Evolutionary conservation across 2,888 invertebrate genomes (phyloP), one percentile per base, ranked within the genome.

Genomic region (Teleogryllus oceanicus): DNA sequence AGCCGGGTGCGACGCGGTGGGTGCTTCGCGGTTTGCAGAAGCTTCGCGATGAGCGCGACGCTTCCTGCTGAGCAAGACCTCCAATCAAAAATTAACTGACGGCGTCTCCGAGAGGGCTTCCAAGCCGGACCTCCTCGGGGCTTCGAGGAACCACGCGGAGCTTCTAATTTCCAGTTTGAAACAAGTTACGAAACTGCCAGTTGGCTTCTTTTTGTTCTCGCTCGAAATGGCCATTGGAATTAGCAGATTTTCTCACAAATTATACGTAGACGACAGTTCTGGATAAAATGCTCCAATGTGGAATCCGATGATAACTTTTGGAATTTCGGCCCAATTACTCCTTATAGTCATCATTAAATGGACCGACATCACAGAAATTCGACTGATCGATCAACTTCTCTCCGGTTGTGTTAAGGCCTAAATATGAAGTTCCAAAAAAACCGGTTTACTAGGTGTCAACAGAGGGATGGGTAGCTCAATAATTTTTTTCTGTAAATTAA

Each of bases 291-390:
- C 16, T n/a, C n/a, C 62, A 62, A 62, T 62, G 13, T n/a, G 62
- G 62, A 62, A 62, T 62, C n/a, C 62, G 13, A 62, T n/a, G 62
- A n/a, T 18, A 62, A 18, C n/a, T 62, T n/a, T 62, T 18, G 62
- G 62, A 62, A 62, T 62, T n/a, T n/a, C 62, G n/a, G n/a, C 3
- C 62, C 62, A 62, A 62, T 62, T 62, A 62, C 62, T 62, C 62
- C 62, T 37, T 62, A 62, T n/a, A 62, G 62, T 62, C 62, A n/a
- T 62, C 62, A 62, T 62, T 62, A 62, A 18, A 62, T n/a, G 62
- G 62, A n/a, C 62, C n/a, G 62, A 62, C n/a, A 18, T 62, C 62
- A n/a, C 13, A 62, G 62, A 62, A 62, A 37, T 62, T 18, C n/a
- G n/a, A 13, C 62, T 62, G 62, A 62, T 62, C 62, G 62, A 62